Evolutionary conservation across 1,140 invertebrate genomes (phyloP).

Genomic region (Pteromalus puparum): DNA sequence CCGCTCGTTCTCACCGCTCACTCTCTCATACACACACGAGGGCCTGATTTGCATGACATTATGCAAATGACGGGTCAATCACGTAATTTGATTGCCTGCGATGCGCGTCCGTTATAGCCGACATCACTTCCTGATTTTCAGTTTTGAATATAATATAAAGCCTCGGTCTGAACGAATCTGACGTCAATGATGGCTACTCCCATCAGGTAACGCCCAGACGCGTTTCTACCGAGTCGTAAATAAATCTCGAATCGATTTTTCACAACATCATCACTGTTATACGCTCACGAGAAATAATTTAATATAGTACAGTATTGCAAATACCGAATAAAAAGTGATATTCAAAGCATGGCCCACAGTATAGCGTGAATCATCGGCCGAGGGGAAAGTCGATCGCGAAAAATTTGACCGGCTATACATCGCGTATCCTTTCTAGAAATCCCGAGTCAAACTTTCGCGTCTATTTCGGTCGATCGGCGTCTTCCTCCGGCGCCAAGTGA

Average conservation of each 20-base stretch:
- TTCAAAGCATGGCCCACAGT: too few relatives aligned
- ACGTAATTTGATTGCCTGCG: constrained; percentile 41
- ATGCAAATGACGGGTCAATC: constrained; percentile 57
- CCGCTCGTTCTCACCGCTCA: constrained; percentile 6
- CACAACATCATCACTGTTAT: too few relatives aligned
- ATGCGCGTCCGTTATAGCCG: not conserved
- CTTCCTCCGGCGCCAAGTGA: constrained; percentile 57
- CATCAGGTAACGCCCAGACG: not conserved
- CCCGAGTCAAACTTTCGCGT: constrained; percentile 33
- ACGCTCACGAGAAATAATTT: too few relatives aligned
- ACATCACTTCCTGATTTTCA: constrained; percentile 31
- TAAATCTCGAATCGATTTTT: too few relatives aligned
- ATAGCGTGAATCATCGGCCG: not conserved
- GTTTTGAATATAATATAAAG: not conserved
- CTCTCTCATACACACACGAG: too few relatives aligned
- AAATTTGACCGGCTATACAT: constrained; percentile 9
- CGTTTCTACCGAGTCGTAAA: not conserved
- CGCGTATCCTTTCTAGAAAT: constrained; percentile 11
- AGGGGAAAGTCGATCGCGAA: not conserved
- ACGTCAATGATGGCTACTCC: not conserved
- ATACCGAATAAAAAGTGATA: too few relatives aligned
- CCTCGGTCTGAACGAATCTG: not conserved
- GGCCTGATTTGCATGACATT: constrained; percentile 56
- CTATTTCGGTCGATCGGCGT: constrained; percentile 47
- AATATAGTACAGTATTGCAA: too few relatives aligned